Base-by-base conservation (phyloP, 2,797 vertebrate species). In the Ciconia nigra region DNA sequence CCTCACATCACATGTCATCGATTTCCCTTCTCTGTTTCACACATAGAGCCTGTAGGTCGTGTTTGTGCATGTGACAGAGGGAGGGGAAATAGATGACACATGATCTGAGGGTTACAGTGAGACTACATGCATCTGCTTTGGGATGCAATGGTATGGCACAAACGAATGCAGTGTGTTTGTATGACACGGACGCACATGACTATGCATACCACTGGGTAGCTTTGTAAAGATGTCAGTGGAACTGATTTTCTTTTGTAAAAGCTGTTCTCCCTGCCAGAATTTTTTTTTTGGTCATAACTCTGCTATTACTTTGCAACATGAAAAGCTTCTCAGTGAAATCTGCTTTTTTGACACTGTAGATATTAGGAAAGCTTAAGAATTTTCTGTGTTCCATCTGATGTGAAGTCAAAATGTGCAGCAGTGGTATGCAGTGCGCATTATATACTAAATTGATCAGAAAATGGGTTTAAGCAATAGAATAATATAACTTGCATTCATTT, bases 1-100 rank as follows among this genome's bases (percentile, higher is more conserved):
- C 37, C 81, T 73, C 59, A 29, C 65, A 85, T 77, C 78, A 87
- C 0, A 0, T 73, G 79, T 71, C 87, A 83, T 73, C 61, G 89
- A 21, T 70, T 96, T 88, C 65, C 87, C 57, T 89, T 81, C 87
- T 83, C 74, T 2, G 4, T 91, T 89, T 82, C 87, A 76, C 66
- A n/a, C 15, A 4, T 1, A 31, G 9, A 72, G 70, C 25, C 91
- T 63, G 73, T 39, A 95, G 87, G 76, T 72, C 0, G 2, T 89
- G 91, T 92, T 89, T 95, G 90, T 90, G 90, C 87, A 93, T 76
- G 90, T 96, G 93, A 96, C 76, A 93, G 61, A 89, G 69, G 77
- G 84, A 93, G 79, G 83, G 82, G 77, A 95, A 92, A 83, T 9
- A 79, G 79, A 86, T 69, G 79, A 77, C 92, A 83, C 84, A 91